A percentile compares a stretch with the other conserved stretches of the same genome.
These are phyloP conservation scores for Cremastinae sp. DNA, from an alignment of 2,888 invertebrate species.

Conservation along the genomic window DNA sequence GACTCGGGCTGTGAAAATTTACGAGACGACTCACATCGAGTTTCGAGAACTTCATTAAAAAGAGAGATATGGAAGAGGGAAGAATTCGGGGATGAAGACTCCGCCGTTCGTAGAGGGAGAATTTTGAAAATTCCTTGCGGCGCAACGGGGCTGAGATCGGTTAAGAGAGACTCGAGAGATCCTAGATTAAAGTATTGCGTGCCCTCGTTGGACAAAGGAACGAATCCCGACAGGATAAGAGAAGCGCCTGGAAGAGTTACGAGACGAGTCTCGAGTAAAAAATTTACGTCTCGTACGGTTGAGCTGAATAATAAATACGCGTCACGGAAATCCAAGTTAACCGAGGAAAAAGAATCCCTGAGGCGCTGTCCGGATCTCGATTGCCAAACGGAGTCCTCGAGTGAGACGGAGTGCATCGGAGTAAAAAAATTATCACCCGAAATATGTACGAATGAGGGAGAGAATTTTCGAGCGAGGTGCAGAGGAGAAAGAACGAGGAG, in stretches of 20 bases:
- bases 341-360: constrained; percentile 28
- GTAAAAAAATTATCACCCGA: too few species aligned
- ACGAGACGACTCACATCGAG: too few species aligned
- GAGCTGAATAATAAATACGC: constrained; percentile 25
- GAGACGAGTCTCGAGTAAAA: constrained; percentile 9
- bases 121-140: too few species aligned
- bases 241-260: constrained; percentile 1
- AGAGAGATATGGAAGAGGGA: background rate
- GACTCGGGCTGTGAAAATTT: constrained; percentile 6
- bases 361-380: background rate
- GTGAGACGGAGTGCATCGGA: constrained; percentile 19
- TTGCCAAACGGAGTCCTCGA: too few species aligned
- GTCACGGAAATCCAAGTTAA: constrained; percentile 16
- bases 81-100: constrained; percentile 12
- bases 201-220: background rate
- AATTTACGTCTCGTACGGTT: constrained; percentile 16
- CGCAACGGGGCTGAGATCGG: background rate
- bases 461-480: too few species aligned
- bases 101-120: constrained; percentile 19
- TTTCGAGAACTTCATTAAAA: background rate
- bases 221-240: background rate
- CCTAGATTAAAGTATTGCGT: constrained; percentile 4
- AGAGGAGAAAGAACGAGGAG: background rate
- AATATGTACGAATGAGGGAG: constrained; percentile 1
- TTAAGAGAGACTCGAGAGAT: constrained; percentile 8